phyloP scores from a whole-genome alignment of 2,113 vertebrate genomes.

The Pseudolaguvia tuberculata region DNA sequence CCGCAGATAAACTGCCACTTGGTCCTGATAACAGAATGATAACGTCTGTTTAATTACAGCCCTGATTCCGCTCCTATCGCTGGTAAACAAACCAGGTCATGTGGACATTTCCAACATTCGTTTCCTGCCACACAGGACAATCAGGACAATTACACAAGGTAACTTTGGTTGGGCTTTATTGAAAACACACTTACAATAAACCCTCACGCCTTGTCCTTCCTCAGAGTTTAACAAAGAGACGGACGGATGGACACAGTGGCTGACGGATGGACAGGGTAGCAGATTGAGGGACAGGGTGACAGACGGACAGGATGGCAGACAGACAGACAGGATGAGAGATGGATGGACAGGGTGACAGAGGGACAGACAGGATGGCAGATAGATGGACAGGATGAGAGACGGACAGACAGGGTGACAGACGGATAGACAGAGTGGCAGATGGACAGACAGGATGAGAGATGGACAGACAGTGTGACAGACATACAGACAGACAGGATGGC shows the following conservation, averaged over 20 bases:
- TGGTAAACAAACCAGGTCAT: slow-evolving; percentile 14
- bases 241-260: no score
- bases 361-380: no score
- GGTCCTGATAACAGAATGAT: slow-evolving; percentile 14
- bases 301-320: no score
- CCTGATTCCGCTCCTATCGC: slow-evolving; percentile 5
- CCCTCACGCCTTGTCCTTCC: background rate
- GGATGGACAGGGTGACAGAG: background rate
- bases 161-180: slow-evolving; percentile 19
- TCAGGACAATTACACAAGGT: slow-evolving; percentile 12
- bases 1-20: background rate
- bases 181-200: background rate
- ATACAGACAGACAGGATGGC: no score
- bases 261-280: no score
- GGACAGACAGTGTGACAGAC: background rate
- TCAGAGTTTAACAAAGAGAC: background rate
- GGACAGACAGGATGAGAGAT: no score
- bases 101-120: background rate
- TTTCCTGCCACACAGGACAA: slow-evolving; percentile 16
- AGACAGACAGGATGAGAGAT: no score
- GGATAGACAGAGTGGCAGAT: background rate
- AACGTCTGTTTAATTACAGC: slow-evolving; percentile 17
- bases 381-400: no score
- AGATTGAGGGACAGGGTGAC: background rate
- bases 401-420: background rate